Percentiles rank a stretch among this genome's conserved stretches.
Conservation (phyloP, 1,140 invertebrate genomes). For the Drosophila arawakana region DNA sequence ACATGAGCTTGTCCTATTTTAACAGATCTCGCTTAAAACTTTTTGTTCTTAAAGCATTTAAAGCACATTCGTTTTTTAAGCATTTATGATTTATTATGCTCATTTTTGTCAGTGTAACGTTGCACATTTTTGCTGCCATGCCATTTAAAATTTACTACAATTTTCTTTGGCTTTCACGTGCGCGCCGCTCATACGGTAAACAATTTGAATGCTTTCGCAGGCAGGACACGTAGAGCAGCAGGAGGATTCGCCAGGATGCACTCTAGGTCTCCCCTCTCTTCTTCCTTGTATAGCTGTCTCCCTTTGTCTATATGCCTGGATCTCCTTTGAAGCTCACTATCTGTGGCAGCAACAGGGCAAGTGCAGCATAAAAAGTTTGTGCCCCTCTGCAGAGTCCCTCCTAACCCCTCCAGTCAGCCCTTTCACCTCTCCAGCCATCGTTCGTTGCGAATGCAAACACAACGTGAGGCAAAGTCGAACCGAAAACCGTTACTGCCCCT, state of each 20-base stretch:
- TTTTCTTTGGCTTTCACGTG: slow-evolving; percentile 80
- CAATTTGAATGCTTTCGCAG: slow-evolving; percentile 81
- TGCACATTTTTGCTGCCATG: slow-evolving; percentile 79
- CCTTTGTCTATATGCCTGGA: background rate
- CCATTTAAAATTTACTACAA: slow-evolving; percentile 82
- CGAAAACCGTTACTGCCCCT: background rate
- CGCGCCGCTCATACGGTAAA: slow-evolving; percentile 77
- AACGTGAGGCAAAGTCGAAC: slow-evolving; percentile 37
- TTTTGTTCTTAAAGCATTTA: too few species aligned
- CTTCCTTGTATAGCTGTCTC: slow-evolving; percentile 26
- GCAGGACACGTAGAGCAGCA: slow-evolving; percentile 67
- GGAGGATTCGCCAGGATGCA: slow-evolving; percentile 49
- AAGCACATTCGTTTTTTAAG: too few species aligned
- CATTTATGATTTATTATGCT: too few species aligned
- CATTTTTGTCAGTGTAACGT: background rate
- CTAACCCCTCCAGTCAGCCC: slow-evolving; percentile 29
- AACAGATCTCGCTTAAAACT: too few species aligned
- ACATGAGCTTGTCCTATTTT: too few species aligned
- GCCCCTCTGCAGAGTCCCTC: slow-evolving; percentile 39
- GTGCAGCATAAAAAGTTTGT: slow-evolving; percentile 77
- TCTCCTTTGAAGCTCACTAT: slow-evolving; percentile 2
- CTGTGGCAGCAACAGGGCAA: slow-evolving; percentile 71
- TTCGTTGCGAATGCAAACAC: slow-evolving; percentile 68
- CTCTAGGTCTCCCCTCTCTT: slow-evolving; percentile 27
- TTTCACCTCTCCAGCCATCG: slow-evolving; percentile 16